Evolutionary conservation across 92 coral and sea anemone genomes (phyloP).

Genomic region (Phenganax subtilis): DNA sequence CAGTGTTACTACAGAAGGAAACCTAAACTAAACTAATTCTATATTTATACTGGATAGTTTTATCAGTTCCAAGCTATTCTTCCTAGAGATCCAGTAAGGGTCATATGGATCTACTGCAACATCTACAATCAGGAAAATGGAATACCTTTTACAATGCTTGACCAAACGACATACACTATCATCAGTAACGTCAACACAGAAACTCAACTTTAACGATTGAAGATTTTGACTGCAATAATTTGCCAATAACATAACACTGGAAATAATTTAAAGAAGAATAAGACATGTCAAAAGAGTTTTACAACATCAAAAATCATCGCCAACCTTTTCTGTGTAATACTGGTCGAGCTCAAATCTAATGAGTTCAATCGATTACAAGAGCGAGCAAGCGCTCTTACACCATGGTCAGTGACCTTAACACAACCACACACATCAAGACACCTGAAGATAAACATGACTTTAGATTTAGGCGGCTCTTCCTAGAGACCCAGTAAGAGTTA

Average conservation of each 20-base stretch:
- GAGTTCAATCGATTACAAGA: constrained; percentile 70
- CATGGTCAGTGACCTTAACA: constrained; percentile 80
- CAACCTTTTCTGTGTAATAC: constrained; percentile 63
- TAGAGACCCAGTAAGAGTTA: no score
- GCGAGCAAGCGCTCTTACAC: constrained; percentile 80
- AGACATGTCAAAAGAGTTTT: not conserved
- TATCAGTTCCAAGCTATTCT: no score
- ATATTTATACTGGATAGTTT: no score
- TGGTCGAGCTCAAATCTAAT: constrained; percentile 73
- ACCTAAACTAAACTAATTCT: no score
- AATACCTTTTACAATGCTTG: constrained; percentile 82
- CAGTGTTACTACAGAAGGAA: no score
- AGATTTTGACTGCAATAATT: constrained; percentile 92
- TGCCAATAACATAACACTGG: constrained; percentile 76
- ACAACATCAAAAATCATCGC: not conserved
- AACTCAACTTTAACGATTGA: constrained; percentile 77
- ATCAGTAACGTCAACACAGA: constrained; percentile 81
- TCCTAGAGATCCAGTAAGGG: not conserved
- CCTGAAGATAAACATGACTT: constrained; percentile 37
- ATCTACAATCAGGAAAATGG: not conserved
- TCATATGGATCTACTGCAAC: not conserved
- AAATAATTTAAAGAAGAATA: not conserved
- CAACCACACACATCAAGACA: constrained; percentile 96
- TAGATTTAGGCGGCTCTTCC: no score
- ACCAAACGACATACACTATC: constrained; percentile 72